phyloP scores from a whole-genome alignment of 1,140 invertebrate species.

The Pantala flavescens region DNA sequence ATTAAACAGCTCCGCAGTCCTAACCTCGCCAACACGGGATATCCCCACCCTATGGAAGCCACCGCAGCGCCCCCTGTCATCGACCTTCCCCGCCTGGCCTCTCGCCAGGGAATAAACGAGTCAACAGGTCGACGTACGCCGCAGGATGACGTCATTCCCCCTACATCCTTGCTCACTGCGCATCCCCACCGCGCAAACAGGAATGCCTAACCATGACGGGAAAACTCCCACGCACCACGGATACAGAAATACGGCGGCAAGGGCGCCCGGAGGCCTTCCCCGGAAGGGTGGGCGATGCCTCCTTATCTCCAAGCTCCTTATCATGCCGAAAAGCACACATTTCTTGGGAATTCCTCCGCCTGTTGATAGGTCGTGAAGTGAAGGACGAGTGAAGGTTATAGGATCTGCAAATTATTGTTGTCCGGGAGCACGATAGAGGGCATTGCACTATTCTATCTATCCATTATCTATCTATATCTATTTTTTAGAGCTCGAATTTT shows the following conservation, averaged over 20 bases:
- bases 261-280: not conserved
- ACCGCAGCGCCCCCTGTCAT: not conserved
- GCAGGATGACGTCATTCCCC: not conserved
- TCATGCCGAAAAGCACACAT: too few relatives aligned
- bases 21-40: not conserved
- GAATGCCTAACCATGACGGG: not conserved
- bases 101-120: not conserved
- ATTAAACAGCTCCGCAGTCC: not conserved
- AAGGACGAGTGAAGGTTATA: too few relatives aligned
- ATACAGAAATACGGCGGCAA: not conserved
- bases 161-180: not conserved
- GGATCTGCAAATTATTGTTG: too few relatives aligned
- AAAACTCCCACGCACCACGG: not conserved
- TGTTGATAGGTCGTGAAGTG: too few relatives aligned
- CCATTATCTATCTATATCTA: too few relatives aligned
- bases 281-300: not conserved
- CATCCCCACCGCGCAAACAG: not conserved
- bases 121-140: constrained; percentile 6
- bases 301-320: too few relatives aligned
- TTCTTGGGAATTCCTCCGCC: too few relatives aligned
- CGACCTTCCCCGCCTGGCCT: not conserved
- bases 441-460: too few relatives aligned
- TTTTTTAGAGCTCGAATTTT: too few relatives aligned
- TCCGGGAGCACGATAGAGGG: too few relatives aligned
- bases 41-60: not conserved